A percentile compares a stretch with the other conserved stretches of the same genome.
Conservation (phyloP, 1,140 invertebrate species). For the Heliothis virescens region DNA sequence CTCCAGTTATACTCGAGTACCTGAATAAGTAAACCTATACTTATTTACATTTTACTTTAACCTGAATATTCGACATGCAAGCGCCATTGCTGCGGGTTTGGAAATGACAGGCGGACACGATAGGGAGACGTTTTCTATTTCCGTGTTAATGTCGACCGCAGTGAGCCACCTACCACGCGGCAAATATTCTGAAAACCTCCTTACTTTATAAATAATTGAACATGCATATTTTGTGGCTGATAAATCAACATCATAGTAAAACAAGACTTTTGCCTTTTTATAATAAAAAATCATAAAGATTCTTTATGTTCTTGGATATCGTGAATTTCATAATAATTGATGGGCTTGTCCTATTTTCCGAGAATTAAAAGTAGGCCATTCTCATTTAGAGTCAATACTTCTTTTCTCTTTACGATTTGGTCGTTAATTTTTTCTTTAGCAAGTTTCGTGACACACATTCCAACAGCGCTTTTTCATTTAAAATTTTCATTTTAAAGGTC, state of each 20-base stretch:
- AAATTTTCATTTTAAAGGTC: not conserved
- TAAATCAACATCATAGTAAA: too few species aligned
- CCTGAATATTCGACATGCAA: constrained; percentile 50
- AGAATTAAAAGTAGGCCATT: too few species aligned
- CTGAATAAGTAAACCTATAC: not conserved
- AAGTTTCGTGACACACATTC: not conserved
- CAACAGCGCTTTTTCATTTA: not conserved
- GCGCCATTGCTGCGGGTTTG: constrained; percentile 38
- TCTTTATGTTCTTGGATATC: too few species aligned
- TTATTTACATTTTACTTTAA: constrained; percentile 32
- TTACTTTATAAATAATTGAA: too few species aligned
- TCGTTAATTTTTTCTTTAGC: not conserved
- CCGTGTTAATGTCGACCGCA: constrained; percentile 29
- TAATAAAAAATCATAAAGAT: too few species aligned
- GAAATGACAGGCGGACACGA: constrained; percentile 53
- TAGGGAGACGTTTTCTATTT: constrained; percentile 52
- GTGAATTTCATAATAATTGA: too few species aligned
- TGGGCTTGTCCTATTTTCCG: too few species aligned
- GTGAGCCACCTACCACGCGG: not conserved
- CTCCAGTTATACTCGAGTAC: not conserved
- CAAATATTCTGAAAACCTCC: not conserved
- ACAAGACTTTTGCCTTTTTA: too few species aligned
- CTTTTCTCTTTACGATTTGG: not conserved
- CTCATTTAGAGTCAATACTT: too few species aligned
- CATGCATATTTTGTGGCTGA: too few species aligned